These are phyloP conservation scores for Esox lucius DNA, from an alignment of 2,797 vertebrate species.

Conservation along the genomic window DNA sequence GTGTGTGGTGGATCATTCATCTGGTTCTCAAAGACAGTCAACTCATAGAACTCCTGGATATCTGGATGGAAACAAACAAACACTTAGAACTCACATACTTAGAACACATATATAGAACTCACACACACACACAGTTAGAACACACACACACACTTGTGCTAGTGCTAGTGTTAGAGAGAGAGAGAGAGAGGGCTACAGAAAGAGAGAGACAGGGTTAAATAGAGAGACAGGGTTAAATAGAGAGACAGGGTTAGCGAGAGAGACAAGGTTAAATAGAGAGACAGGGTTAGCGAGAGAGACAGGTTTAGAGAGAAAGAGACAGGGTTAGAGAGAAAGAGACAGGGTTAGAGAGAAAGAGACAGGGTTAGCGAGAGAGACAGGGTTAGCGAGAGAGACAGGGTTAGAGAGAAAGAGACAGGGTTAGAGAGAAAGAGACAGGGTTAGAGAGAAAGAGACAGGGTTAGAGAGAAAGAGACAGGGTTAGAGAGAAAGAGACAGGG, in stretches of 20 bases:
- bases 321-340: not conserved
- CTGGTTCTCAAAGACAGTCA: conserved; percentile 70
- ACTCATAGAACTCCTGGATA: conserved; percentile 78
- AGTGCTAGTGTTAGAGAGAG: no score
- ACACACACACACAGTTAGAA: not conserved
- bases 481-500: no score
- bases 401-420: not conserved
- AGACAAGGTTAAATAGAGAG: no score
- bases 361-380: no score
- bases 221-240: no score
- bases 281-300: no score
- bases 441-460: no score
- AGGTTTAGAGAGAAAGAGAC: no score
- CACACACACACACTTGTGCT: not conserved
- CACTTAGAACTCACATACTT: not conserved
- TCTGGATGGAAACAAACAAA: conserved; percentile 48
- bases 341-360: no score
- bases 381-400: not conserved
- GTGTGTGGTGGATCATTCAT: conserved; percentile 30
- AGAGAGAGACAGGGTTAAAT: no score
- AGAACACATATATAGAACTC: not conserved
- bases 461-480: no score
- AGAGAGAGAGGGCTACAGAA: not conserved
- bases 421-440: not conserved
- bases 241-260: no score